Evolutionary conservation across 2,797 vertebrate genomes (phyloP).

Genomic region (Hoplostethus atlanticus): DNA sequence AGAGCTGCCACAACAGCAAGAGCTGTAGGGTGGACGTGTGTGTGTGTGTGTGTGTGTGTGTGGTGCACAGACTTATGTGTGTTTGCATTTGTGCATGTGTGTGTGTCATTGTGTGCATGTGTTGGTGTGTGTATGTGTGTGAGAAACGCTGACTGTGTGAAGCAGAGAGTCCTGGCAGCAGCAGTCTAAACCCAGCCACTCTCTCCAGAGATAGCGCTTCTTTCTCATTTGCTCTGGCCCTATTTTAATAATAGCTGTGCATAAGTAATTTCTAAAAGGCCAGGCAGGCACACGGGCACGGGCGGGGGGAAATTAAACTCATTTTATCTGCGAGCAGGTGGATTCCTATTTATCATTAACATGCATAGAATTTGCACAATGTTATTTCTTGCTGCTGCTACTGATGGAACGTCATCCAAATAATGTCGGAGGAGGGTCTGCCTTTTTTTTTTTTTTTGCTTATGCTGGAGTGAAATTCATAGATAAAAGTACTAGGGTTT

Average conservation of each 20-base stretch:
- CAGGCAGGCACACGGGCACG: constrained; percentile 93
- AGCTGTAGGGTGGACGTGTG: constrained; percentile 82
- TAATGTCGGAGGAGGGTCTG: constrained; percentile 94
- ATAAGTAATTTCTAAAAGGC: constrained; percentile 99
- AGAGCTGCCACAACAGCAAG: constrained; percentile 91
- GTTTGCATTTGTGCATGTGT: constrained; percentile 11
- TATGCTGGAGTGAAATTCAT: constrained; percentile 99
- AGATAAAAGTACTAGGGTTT: constrained; percentile 96
- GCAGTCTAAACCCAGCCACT: constrained; percentile 94
- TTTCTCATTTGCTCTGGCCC: constrained; percentile 99
- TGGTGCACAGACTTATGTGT: neutral
- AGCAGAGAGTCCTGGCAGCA: constrained; percentile 89
- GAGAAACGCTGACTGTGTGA: constrained; percentile 98
- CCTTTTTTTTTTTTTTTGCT: constrained; percentile 88
- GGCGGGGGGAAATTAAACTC: constrained; percentile 98
- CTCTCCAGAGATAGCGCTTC: constrained; percentile 96
- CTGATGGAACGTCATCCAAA: constrained; percentile 99
- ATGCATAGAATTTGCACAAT: constrained; percentile 99
- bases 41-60: constrained; percentile 20
- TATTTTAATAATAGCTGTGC: constrained; percentile 99
- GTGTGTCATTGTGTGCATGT: constrained; percentile 72
- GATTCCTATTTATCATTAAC: constrained; percentile 99
- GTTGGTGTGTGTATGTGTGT: constrained; percentile 54
- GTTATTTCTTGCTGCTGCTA: constrained; percentile 95
- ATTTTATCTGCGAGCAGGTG: constrained; percentile 99